Percentiles rank a stretch among this genome's conserved stretches.
These are phyloP conservation scores for Tetramorium simillimum DNA, from an alignment of 1,140 invertebrate species.

Conservation along the genomic window DNA sequence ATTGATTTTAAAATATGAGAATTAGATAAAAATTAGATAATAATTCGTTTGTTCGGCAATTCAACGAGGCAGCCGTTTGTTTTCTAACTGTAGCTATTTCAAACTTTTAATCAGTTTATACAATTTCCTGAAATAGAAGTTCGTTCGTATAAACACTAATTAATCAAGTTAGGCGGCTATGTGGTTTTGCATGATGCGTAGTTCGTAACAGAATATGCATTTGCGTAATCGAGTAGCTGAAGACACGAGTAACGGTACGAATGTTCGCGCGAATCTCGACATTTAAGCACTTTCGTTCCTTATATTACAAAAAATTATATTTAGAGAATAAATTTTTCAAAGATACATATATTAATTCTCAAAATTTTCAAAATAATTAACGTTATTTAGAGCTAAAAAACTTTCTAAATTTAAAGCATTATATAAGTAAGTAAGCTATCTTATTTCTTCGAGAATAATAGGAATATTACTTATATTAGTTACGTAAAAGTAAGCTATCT, in stretches of 20 bases:
- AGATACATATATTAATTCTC: not conserved
- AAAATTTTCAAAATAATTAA: not conserved
- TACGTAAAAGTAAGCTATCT: not conserved
- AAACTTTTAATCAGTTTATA: constrained; percentile 73
- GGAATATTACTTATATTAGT: not conserved
- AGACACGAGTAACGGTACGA: not conserved
- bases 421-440: not conserved
- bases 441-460: not conserved
- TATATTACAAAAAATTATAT: not conserved
- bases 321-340: not conserved
- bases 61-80: constrained; percentile 4
- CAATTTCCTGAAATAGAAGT: constrained; percentile 66
- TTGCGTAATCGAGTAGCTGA: constrained; percentile 56
- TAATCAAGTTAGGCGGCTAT: constrained; percentile 55
- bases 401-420: not conserved
- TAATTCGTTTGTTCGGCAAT: constrained; percentile 50
- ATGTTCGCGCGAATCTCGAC: constrained; percentile 20
- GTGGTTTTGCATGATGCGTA: constrained; percentile 41
- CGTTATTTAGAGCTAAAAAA: not conserved
- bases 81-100: constrained; percentile 53
- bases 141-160: constrained; percentile 65
- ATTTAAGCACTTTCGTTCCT: constrained; percentile 49
- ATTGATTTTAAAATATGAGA: not conserved
- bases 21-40: constrained; percentile 14
- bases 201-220: constrained; percentile 56